Base-by-base conservation (phyloP, 2,113 vertebrate species). In the Sakesphorus luctuosus region DNA sequence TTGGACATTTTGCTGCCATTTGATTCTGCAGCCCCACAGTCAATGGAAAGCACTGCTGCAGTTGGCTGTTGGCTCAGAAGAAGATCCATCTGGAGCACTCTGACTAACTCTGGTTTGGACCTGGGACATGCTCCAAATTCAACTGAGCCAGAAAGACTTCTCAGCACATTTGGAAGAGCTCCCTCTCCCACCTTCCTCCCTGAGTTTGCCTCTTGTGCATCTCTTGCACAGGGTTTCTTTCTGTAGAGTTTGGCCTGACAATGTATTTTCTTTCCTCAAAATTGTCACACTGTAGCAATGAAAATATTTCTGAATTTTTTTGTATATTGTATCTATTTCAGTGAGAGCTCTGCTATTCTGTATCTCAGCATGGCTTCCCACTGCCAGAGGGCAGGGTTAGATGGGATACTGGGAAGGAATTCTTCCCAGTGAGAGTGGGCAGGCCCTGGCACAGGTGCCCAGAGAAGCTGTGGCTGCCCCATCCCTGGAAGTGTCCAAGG, bases 1-100 rank as follows among this genome's bases (percentile, higher is more conserved):
- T 52, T 94, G 82, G 76, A 77, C 72, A 90, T 90, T 91, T 94
- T 91, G 33, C 44, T 95, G 68, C 83, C 63, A 35, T 94, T 94
- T 92, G 59, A 67, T 86, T 83, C 59, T 78, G 82, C 4, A 3
- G 67, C 31, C 85, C 40, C 59, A 67, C 91, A 90, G 79, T 91
- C 82, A 90, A 49, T 69, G 90, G 63, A 74, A 94, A 91, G 43
- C 75, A 18, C 29, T 83, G 67, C 73, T 91, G 44, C 5, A 89
- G 67, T 77, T 74, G 78, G 55, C 63, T 90, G 14, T 47, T 96
- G 89, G 87, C 91, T 87, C 46, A 3, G 65, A 40, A 36, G 58
- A 7, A 46, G 13, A 77, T 63, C 84, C 78, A 83, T 80, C 67
- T 93, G 94, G 63, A 93, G 78, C 75, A 83, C 63, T 91, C 63